Evolutionary conservation across 1,140 invertebrate genomes (phyloP), one percentile per base, ranked within the genome.

Genomic region (Psix sp.): DNA sequence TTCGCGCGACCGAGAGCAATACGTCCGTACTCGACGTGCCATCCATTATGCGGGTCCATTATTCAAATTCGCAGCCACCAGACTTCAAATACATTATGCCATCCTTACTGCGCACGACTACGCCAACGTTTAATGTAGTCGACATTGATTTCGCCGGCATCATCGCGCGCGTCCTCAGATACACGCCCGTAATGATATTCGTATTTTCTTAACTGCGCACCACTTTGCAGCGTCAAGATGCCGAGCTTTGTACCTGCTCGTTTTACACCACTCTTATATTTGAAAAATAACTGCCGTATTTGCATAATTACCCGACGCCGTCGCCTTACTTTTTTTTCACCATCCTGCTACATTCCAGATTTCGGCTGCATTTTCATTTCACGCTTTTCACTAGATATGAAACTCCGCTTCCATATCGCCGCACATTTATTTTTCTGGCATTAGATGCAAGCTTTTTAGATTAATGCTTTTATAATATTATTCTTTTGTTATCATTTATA

Each of bases 61-160:
- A 82, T 82, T 80, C 76, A 82, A 80, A 82, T 82, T 74, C 72
- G 43, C 71, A 68, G 65, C 65, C 77, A 63, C 73, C 71, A 43
- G 62, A 75, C 74, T 77, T 80, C 78, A 80, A 81, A 81, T 80
- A 81, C 77, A 78, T 76, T 80, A 71, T 80, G 74, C 67, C 56
- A 45, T 63, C 54, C 63, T 63, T 68, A 63, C 71, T 65, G 52
- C 39, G 40, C 40, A n/a, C 40, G 59, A 67, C 59, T 40, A 71
- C 33, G 33, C n/a, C 59, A 20, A 72, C 51, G 52, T 71, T 76
- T 77, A 75, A 74, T 71, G 76, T 65, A 43, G 45, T 56, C 54
- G 65, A 70, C 71, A 75, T 78, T 77, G 43, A 46, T 60, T 65
- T 66, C 45, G 20, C 38, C 15, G 42, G 56, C 63, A 40, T 73